These are phyloP conservation scores for Trachelus iudaicus DNA, from an alignment of 2,888 invertebrate genomes.

Conservation along the genomic window DNA sequence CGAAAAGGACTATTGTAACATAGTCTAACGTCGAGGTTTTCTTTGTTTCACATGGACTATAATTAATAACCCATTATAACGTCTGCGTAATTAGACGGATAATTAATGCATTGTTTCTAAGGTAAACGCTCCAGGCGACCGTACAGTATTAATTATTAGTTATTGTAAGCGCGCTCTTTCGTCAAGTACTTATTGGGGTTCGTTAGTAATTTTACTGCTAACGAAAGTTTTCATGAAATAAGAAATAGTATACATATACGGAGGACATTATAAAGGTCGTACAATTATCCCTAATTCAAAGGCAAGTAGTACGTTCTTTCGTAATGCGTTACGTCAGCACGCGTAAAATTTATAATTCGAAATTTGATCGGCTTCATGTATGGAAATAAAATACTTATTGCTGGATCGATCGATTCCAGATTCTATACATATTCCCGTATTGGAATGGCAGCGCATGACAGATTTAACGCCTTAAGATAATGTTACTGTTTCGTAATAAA, in stretches of 20 bases:
- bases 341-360: not conserved
- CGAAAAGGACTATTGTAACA: not conserved
- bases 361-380: not conserved
- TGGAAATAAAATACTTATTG: not conserved
- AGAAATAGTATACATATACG: not conserved
- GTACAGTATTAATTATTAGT: not conserved
- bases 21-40: not conserved
- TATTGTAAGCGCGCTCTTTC: not conserved
- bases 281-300: not conserved
- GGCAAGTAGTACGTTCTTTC: not conserved
- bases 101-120: slow-evolving; percentile 43
- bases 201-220: not conserved
- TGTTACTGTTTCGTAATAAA: slow-evolving; percentile 29
- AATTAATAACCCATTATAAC: not conserved
- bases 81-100: slow-evolving; percentile 35
- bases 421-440: not conserved
- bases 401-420: not conserved
- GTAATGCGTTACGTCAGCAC: not conserved
- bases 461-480: slow-evolving; percentile 24
- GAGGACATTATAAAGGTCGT: not conserved
- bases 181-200: not conserved
- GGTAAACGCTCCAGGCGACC: not conserved
- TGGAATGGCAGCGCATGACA: not conserved
- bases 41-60: not conserved
- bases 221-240: not conserved